Base-by-base conservation (phyloP, 2,797 vertebrate species). In the Octomys mimax region DNA sequence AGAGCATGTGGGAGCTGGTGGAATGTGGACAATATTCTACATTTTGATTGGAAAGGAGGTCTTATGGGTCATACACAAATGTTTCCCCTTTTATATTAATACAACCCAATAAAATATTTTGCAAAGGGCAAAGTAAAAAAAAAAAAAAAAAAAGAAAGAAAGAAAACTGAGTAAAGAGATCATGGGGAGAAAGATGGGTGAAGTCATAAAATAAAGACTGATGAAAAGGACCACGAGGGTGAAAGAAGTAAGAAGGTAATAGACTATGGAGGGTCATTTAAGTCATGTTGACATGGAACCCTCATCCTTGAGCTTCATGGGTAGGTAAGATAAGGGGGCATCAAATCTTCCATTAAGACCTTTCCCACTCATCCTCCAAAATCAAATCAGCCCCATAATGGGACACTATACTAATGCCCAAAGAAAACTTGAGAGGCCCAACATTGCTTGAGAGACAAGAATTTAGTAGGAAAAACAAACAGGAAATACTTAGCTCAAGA, bases 381-480 rank as follows among this genome's bases (percentile, higher is more conserved):
- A 90, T 36, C 12, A n/a, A 79, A 39, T 73, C 6, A 94, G 70
- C 19, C 46, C 64, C 71, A 59, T 77, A 66, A 42, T 46, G 18
- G 33, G 18, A 90, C 52, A 54, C 21, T 81, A 9, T 78, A 78
- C 33, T 21, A 66, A 33, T 19, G 71, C 5, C 71, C 90, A 82
- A 19, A 87, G 89, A 87, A 88, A 70, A 75, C 12, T 78, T 18
- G 36, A 57, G 61, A 87, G 42, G 79, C n/a, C 82, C 52, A 70
- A 24, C 9, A n/a, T n/a, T 70, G 39, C n/a, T 92, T 54, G 19
- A 71, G 36, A 91, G 39, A 61, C 54, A 82, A 92, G 64, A 68
- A 61, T 85, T 92, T 24, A 68, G 39, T 68, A 82, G 36, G 57
- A 49, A 88, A 94, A 92, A 16, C 11, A 87, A 92, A 57, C 2